Base-by-base conservation (phyloP, 2,888 invertebrate species). In the Aspidiotus rigidus region DNA sequence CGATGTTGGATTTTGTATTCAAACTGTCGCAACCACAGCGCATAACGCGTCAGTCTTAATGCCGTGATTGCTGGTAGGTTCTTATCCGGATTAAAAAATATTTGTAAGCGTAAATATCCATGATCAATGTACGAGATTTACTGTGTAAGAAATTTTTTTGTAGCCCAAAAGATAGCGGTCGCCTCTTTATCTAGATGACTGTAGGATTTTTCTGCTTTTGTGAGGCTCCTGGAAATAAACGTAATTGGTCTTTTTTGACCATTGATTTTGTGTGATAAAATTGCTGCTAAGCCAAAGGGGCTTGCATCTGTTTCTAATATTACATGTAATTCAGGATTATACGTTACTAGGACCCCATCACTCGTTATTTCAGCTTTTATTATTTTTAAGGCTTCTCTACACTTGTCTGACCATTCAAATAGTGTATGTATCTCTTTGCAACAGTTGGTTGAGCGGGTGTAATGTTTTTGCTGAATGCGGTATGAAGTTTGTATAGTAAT, bases 201-300 rank as follows among this genome's bases (percentile, higher is more conserved):
- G 15, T 15, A 56, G 15, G 9, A 13, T 8, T 10, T 8, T 56
- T 56, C 56, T 13, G 56, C 56, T 15, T 56, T 56, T 10, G 56
- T 56, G 9, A n/a, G 15, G 8, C 10, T 10, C 7, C 56, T 10
- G 9, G 49, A 49, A 10, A 49, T 49, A 10, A 56, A 73, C 2
- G 67, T 71, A 15, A 72, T 72, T 7, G 49, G 49, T 49, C 49
- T 49, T 10, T 10, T 10, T 10, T 44, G 49, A 44, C 49, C 62
- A 11, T 71, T 57, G 11, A 53, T 15, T 17, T 39, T 11, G 44
- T 72, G 73, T 41, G 69, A 67, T 6, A 71, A 60, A 15, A 73
- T 63, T 13, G 72, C 70, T 8, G 69, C 64, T 7, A 73, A 53
- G 10, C 56, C 56, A 56, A 10, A 56, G 9, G 56, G 56, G 16